Base-by-base conservation (phyloP, 2,888 invertebrate species). In the Macrophya annulata region DNA sequence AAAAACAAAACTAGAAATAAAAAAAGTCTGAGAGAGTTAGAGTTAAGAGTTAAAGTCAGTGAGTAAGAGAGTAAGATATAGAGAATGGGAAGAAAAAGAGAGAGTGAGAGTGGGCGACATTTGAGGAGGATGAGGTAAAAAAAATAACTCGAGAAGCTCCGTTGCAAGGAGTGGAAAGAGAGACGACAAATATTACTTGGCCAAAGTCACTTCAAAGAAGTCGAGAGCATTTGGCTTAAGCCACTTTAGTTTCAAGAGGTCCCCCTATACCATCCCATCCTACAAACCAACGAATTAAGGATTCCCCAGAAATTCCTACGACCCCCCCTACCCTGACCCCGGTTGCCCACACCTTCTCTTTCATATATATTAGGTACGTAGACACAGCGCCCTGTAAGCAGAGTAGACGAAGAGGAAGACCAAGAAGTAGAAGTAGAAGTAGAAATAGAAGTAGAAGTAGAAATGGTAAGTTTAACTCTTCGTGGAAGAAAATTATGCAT, bases 171-270 rank as follows among this genome's bases (percentile, higher is more conserved):
- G 81, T 40, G 62, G 43, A 25, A 81, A 81, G 62, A 81, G 62
- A 81, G 81, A 77, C 51, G 77, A 81, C 59, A 81, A 81, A 81
- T 81, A 81, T 81, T 81, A 81, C 81, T 62, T 62, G 81, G 81
- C 59, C 59, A 81, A 59, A 81, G 81, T 81, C 68, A 71, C 83
- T 83, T 83, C 83, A 83, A 83, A 68, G 83, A 71, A 83, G 68
- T 68, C 48, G 68, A 83, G 83, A 83, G 83, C 68, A 83, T 83
- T 83, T 40, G 65, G 21, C 83, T 83, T 71, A 71, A 81, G 68
- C 71, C 83, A 83, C 71, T 83, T 83, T 37, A 83, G 31, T 68
- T 83, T 68, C 68, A 37, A 83, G 83, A 37, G 55, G 83, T 40
- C 81, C 31, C 51, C 51, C 37, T 43, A 62, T 40, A 21, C 31